phyloP scores from a whole-genome alignment of 35 echinoderm and acorn worm genomes.

The Lytechinus variegatus region DNA sequence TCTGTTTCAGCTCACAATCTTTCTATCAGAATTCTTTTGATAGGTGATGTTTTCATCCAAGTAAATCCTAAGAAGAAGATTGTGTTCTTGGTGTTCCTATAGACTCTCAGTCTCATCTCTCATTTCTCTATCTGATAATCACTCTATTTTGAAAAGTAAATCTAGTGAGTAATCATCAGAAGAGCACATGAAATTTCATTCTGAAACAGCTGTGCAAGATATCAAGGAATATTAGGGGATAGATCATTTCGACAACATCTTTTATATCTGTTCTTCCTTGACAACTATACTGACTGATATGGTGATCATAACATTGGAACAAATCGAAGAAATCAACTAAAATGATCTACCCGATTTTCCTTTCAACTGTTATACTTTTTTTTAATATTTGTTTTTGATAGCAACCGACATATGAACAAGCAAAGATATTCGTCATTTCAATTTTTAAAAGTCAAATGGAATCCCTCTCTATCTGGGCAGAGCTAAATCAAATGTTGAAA shows the following conservation, averaged over 20 bases:
- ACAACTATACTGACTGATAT: neutral
- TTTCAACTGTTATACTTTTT: neutral
- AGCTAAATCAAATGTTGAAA: neutral
- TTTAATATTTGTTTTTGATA: too few species aligned
- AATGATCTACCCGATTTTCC: neutral
- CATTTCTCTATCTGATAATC: neutral
- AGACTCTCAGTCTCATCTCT: neutral
- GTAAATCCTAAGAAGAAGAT: conserved; percentile 12
- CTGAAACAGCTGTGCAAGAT: neutral
- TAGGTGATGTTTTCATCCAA: neutral
- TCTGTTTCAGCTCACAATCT: neutral
- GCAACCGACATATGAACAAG: too few species aligned
- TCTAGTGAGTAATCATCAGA: neutral
- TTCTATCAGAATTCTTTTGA: neutral
- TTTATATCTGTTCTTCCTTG: neutral
- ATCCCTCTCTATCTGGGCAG: neutral
- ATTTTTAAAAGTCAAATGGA: neutral
- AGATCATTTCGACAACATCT: neutral
- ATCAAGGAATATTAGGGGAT: neutral
- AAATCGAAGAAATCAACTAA: neutral
- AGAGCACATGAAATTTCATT: neutral
- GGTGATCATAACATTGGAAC: neutral
- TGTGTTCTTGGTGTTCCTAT: neutral
- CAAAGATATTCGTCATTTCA: neutral
- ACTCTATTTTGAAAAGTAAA: neutral